Conservation (phyloP, 1,140 invertebrate species). For the Liolophura sinensis region DNA sequence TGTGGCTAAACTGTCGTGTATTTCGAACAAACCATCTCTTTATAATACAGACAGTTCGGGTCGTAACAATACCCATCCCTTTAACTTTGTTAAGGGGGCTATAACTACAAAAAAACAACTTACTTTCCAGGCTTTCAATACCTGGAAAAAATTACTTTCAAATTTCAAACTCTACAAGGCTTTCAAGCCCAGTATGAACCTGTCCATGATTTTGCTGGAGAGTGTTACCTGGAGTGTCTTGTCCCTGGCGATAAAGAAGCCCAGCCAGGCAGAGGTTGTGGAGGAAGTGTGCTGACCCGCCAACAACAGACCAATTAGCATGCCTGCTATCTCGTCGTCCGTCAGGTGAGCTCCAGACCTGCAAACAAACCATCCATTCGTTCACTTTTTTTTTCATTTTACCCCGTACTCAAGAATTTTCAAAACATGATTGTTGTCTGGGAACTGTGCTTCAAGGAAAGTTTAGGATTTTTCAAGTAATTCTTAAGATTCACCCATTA, state of each 20-base stretch:
- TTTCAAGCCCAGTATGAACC: not conserved
- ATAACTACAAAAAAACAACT: conserved; percentile 2
- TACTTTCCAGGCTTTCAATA: not conserved
- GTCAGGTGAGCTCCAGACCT: conserved; percentile 28
- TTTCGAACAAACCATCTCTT: too few species aligned
- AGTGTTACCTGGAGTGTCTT: conserved; percentile 32
- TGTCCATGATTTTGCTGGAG: not conserved
- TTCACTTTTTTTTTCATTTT: too few species aligned
- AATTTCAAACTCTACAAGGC: too few species aligned
- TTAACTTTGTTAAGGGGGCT: conserved; percentile 5
- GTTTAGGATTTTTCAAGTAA: too few species aligned
- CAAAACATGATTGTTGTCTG: too few species aligned
- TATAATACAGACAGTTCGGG: too few species aligned
- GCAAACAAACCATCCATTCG: too few species aligned
- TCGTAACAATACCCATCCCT: not conserved
- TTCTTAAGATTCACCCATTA: too few species aligned
- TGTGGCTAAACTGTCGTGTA: too few species aligned
- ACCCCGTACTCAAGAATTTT: too few species aligned
- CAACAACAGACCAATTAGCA: conserved; percentile 48
- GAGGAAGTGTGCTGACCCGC: conserved; percentile 53
- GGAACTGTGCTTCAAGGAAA: too few species aligned
- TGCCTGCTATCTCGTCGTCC: conserved; percentile 48
- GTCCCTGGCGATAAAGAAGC: conserved; percentile 43
- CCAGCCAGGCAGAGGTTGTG: conserved; percentile 45
- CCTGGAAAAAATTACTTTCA: not conserved